These are phyloP conservation scores for Cybosia mesomella DNA, from an alignment of 2,888 invertebrate genomes.

Conservation along the genomic window DNA sequence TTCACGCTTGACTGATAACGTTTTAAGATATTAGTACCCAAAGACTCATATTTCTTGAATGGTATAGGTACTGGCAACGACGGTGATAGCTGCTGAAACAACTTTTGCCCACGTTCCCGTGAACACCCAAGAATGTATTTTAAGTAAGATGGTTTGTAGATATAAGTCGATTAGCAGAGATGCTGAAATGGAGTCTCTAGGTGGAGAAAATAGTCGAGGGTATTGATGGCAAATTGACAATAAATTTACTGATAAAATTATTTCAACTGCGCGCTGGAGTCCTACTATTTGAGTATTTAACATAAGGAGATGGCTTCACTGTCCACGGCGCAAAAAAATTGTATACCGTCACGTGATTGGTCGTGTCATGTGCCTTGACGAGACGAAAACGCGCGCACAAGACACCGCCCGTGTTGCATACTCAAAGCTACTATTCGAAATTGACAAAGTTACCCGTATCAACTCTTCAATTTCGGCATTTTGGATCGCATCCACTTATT, in stretches of 20 bases:
- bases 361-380: too few relatives aligned
- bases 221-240: slow-evolving; percentile 1
- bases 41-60: background rate
- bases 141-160: slow-evolving; percentile 28
- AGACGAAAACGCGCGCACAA: too few relatives aligned
- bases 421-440: background rate
- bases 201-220: slow-evolving; percentile 4
- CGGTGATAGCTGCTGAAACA: background rate
- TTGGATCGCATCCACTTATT: background rate
- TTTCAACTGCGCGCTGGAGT: background rate
- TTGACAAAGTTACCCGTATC: background rate
- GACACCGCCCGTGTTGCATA: background rate
- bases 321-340: too few relatives aligned
- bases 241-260: slow-evolving; percentile 7
- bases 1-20: too few relatives aligned
- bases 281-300: background rate
- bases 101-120: background rate
- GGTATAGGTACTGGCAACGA: background rate
- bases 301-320: background rate
- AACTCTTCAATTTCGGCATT: slow-evolving; percentile 4
- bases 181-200: slow-evolving; percentile 1
- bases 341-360: too few relatives aligned
- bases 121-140: background rate
- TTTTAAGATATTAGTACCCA: too few relatives aligned
- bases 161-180: background rate